phyloP scores from a whole-genome alignment of 64 coral and sea anemone species.

The Anthopleura sola region DNA sequence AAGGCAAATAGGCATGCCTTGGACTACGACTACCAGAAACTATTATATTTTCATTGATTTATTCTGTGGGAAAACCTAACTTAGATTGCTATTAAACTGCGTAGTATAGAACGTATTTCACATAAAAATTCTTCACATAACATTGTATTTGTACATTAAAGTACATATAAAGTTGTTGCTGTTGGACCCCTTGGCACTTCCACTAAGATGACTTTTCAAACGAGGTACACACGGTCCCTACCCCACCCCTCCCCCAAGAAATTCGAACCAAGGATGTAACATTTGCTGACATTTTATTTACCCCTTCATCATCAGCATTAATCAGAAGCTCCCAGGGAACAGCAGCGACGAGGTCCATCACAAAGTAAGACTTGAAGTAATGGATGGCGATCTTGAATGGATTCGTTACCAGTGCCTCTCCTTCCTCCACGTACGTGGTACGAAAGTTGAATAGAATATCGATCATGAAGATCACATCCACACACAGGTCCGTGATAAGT shows the following conservation, averaged over 20 bases:
- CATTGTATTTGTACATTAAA: too few relatives aligned
- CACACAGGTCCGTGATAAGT: slow-evolving; percentile 59
- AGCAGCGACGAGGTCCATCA: slow-evolving; percentile 87
- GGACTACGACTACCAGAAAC: too few relatives aligned
- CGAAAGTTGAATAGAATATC: slow-evolving; percentile 97
- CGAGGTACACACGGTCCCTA: background rate
- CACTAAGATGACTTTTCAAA: too few relatives aligned
- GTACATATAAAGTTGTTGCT: too few relatives aligned
- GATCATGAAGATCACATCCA: slow-evolving; percentile 91
- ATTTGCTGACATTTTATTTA: slow-evolving; percentile 4
- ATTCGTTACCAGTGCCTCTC: slow-evolving; percentile 68
- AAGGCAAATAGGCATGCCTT: too few relatives aligned
- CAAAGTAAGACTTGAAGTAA: slow-evolving; percentile 92
- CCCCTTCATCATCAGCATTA: slow-evolving; percentile 61
- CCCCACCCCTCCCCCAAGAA: background rate
- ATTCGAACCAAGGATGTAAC: background rate
- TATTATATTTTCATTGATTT: too few relatives aligned
- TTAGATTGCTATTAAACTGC: too few relatives aligned
- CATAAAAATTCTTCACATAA: too few relatives aligned
- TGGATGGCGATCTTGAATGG: slow-evolving; percentile 88
- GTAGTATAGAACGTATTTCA: too few relatives aligned
- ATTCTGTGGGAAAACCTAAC: too few relatives aligned
- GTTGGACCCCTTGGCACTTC: too few relatives aligned
- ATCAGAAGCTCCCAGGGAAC: slow-evolving; percentile 93
- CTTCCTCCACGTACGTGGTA: slow-evolving; percentile 85